Evolutionary conservation across 2,888 invertebrate genomes (phyloP).

Genomic region (Acleris literana): DNA sequence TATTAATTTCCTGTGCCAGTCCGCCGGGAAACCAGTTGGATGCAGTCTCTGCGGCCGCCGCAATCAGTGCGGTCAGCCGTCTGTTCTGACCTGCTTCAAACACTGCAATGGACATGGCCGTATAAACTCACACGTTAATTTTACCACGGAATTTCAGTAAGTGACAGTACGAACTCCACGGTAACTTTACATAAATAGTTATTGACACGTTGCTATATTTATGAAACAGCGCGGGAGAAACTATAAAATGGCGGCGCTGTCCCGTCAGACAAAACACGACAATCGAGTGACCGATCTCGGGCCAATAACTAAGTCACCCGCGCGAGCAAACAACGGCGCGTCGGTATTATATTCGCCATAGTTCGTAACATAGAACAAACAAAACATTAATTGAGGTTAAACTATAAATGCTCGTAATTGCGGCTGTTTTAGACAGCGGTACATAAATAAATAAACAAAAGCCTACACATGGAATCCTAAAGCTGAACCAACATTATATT

Average conservation of each 20-base stretch:
- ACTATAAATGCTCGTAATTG: slow-evolving; percentile 37
- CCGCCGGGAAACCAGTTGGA: slow-evolving; percentile 66
- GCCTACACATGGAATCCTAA: too few species aligned
- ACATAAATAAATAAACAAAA: neutral
- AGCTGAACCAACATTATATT: too few species aligned
- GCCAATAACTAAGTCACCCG: slow-evolving; percentile 18
- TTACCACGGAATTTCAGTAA: slow-evolving; percentile 60
- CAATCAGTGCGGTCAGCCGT: slow-evolving; percentile 69
- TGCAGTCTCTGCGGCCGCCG: slow-evolving; percentile 67
- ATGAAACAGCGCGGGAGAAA: slow-evolving; percentile 2
- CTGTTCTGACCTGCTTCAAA: slow-evolving; percentile 68
- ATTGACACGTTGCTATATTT: slow-evolving; percentile 3
- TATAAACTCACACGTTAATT: slow-evolving; percentile 74
- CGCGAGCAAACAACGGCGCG: slow-evolving; percentile 35
- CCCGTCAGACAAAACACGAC: slow-evolving; percentile 24
- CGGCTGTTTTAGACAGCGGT: slow-evolving; percentile 11
- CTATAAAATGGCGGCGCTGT: slow-evolving; percentile 12
- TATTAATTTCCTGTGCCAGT: slow-evolving; percentile 80
- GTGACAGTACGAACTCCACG: slow-evolving; percentile 48
- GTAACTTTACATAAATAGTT: slow-evolving; percentile 29
- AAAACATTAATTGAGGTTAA: slow-evolving; percentile 27
- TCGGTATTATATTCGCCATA: slow-evolving; percentile 14
- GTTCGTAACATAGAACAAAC: slow-evolving; percentile 19
- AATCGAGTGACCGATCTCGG: slow-evolving; percentile 30
- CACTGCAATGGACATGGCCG: slow-evolving; percentile 70